Evolutionary conservation across 2,797 vertebrate genomes (phyloP), one percentile per base, ranked within the genome.

Genomic region (Scomberomorus guttatus): DNA sequence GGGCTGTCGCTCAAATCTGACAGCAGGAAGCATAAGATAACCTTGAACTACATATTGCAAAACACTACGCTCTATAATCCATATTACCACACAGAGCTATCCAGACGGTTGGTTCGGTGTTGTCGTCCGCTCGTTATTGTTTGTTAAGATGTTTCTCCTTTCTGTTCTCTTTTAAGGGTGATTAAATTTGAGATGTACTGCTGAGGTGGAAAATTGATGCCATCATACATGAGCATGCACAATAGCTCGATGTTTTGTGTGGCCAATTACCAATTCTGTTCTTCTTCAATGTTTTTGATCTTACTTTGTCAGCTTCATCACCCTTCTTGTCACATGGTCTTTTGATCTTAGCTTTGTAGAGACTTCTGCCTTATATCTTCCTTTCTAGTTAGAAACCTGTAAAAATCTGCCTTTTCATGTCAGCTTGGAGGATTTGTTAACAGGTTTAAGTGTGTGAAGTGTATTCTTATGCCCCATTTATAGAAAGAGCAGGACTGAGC

Each of bases 11-110:
- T 93, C 91, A 92, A 90, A 89, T 72, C 60, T 90, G 91, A 92
- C 75, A 68, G 88, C 68, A 84, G 69, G 87, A 92, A 92, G 92
- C 85, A 86, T 89, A 84, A 91, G 89, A 84, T 94, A 91, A 94
- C 94, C 94, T 95, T 95, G 94, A 94, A 94, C 93, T 94, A 94
- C 90, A 93, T 95, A 82, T 77, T 56, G 37, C 57, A 74, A 88
- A 87, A 88, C 69, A 62, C 60, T 29, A 37, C 14, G 24, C 54
- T 84, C 54, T 58, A n/a, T 58, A 29, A 73, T 79, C 75, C 46
- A 48, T 56, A 27, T 70, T 44, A 63, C 57, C 20, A 63, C 58
- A 25, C 13, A 32, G 37, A 39, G 67, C 51, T 59, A 20, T 50
- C 10, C 58, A 81, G 50, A 44, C 61, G 64, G 39, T n/a, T 64